phyloP scores from a whole-genome alignment of 2,797 vertebrate genomes.

The Chelmon rostratus region DNA sequence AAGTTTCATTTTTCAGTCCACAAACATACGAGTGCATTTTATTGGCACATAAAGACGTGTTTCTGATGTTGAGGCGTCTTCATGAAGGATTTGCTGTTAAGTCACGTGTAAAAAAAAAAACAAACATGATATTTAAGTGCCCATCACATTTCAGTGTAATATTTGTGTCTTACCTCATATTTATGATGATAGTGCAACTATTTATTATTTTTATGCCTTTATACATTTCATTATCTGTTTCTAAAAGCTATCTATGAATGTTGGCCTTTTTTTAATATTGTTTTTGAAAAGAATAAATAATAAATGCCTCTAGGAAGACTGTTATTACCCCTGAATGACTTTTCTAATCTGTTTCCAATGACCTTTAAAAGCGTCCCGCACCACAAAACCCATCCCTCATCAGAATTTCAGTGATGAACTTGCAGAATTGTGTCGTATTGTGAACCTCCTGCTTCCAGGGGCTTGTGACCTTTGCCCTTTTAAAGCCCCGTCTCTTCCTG shows the following conservation, averaged over 20 bases:
- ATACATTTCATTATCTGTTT: conserved; percentile 52
- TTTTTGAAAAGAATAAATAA: conserved; percentile 49
- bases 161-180: conserved; percentile 71
- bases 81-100: background rate
- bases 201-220: conserved; percentile 75
- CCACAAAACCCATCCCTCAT: conserved; percentile 47
- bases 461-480: conserved; percentile 55
- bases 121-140: conserved; percentile 49
- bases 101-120: conserved; percentile 37
- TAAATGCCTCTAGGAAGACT: conserved; percentile 40
- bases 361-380: background rate
- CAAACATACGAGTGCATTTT: background rate
- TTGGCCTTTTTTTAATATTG: conserved; percentile 39
- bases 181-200: conserved; percentile 56
- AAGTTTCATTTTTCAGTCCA: conserved; percentile 19
- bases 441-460: conserved; percentile 39
- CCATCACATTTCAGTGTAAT: conserved; percentile 42
- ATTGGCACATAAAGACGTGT: background rate
- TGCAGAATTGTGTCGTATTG: conserved; percentile 41
- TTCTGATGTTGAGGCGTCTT: background rate
- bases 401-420: conserved; percentile 61
- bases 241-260: conserved; percentile 43
- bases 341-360: background rate
- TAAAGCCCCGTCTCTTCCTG: conserved; percentile 67
- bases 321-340: background rate